Evolutionary conservation across 2,888 invertebrate genomes (phyloP), one percentile per base, ranked within the genome.

Genomic region (Zygothrica quintamaculata): DNA sequence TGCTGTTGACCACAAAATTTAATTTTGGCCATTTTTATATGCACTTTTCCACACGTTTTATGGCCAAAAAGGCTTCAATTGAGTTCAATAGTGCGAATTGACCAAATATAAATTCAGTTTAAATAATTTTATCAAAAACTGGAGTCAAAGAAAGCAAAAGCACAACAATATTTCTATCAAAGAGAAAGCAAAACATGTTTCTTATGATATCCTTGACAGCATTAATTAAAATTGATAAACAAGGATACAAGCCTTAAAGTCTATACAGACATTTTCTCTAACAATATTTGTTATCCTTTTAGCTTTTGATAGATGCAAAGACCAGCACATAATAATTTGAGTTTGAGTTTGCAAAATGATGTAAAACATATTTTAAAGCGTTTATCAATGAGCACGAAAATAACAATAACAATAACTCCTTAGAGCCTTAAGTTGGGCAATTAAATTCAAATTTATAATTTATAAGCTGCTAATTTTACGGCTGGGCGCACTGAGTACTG

Each of bases 381-480:
- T 31, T n/a, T 3, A n/a, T n/a, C n/a, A n/a, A n/a, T n/a, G n/a
- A n/a, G 12, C 12, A 31, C 15, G n/a, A 5, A 9, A 44, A 29
- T 4, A 56, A 26, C 44, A 58, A 16, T 18, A 43, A 43, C 31
- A 57, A 60, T 44, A 52, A 44, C 44, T 68, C 52, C 65, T 64
- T 18, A 34, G 58, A 59, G 78, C 52, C 37, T 53, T 56, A 29
- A 58, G 61, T 64, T 66, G 71, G 53, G 40, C 80, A 79, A 79
- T 79, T 79, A 82, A 82, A 82, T 81, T 77, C 57, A 73, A 79
- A 79, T 79, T 69, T 64, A 79, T 79, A 73, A 84, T 79, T 85
- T 80, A 79, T 78, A 81, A 84, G 85, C 78, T 78, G 78, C 67
- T 82, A 84, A 84, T 78, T 84, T 84, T 82, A 78, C 79, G 85